Conservation (phyloP, 2,113 vertebrate species). For the Zosterops lateralis region DNA sequence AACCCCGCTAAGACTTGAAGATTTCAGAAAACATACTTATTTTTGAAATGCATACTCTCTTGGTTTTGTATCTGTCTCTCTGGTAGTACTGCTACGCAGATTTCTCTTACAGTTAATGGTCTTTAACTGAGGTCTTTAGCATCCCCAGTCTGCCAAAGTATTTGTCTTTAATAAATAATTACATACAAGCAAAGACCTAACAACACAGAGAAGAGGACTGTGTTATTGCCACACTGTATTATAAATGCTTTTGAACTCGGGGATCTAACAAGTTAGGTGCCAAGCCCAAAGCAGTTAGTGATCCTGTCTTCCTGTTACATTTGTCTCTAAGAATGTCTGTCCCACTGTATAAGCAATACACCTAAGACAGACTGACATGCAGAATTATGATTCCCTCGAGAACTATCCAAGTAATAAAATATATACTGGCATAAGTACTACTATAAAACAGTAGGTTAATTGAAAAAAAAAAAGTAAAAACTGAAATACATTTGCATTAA, state of each 20-base stretch:
- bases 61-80: background rate
- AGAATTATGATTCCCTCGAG: background rate
- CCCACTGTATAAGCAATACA: background rate
- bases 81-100: background rate
- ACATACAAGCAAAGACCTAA: background rate
- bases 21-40: background rate
- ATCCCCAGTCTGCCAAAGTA: background rate
- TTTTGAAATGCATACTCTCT: background rate
- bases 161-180: background rate
- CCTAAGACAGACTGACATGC: background rate
- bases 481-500: background rate
- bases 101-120: background rate
- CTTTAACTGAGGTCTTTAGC: background rate
- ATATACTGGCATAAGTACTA: background rate
- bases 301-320: background rate
- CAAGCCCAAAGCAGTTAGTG: background rate
- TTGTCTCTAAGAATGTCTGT: background rate
- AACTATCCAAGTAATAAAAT: background rate
- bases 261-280: background rate
- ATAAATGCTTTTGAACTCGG: background rate
- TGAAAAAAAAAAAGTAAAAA: background rate
- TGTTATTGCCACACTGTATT: background rate
- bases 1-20: background rate
- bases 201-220: background rate
- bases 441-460: background rate